Conservation (phyloP, 2,797 vertebrate genomes). For the Karalla daura region DNA sequence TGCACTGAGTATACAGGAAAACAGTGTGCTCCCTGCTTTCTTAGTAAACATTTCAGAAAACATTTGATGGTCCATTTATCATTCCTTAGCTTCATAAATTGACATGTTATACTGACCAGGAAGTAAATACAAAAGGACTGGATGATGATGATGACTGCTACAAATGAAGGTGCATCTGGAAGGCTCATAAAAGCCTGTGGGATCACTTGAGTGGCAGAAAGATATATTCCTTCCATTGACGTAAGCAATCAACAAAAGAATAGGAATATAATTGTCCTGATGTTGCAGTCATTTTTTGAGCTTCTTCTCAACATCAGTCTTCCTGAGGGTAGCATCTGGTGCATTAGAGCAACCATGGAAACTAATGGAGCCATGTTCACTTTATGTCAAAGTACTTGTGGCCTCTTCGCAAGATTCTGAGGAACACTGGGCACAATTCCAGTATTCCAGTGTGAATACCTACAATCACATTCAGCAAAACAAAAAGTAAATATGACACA, state of each 20-base stretch:
- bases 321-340: slow-evolving; percentile 6
- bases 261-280: background rate
- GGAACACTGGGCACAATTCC: background rate
- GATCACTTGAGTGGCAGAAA: background rate
- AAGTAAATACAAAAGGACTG: background rate
- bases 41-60: background rate
- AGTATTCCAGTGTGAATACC: background rate
- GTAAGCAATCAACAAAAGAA: background rate
- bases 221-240: background rate
- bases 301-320: background rate
- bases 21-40: background rate
- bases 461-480: background rate
- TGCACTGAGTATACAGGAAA: background rate
- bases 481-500: background rate
- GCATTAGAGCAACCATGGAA: background rate
- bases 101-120: background rate
- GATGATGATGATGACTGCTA: no score
- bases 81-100: background rate
- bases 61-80: background rate
- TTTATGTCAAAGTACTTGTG: background rate
- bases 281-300: background rate
- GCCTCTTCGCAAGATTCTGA: background rate
- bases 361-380: background rate
- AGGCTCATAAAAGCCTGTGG: background rate
- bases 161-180: no score